phyloP scores from a whole-genome alignment of 2,113 vertebrate species.

The Platycercus adscitus region DNA sequence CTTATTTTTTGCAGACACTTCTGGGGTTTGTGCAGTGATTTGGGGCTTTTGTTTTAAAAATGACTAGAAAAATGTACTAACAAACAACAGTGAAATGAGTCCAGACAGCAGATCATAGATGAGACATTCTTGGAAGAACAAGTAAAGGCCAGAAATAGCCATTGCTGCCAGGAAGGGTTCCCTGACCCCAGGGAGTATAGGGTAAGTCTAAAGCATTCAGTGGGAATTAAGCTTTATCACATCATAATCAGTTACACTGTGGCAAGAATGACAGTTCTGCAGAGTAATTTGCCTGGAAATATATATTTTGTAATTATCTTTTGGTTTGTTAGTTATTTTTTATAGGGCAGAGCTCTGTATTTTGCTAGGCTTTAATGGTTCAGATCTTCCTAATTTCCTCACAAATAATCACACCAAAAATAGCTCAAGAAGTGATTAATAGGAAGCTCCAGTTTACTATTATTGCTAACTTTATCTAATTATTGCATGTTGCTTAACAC shows the following conservation, averaged over 20 bases:
- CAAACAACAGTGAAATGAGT: neutral
- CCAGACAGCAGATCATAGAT: neutral
- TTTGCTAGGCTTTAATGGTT: neutral
- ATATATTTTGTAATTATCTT: neutral
- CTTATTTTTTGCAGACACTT: neutral
- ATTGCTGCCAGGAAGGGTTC: neutral
- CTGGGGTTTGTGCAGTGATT: neutral
- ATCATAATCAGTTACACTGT: neutral
- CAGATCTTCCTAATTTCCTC: neutral
- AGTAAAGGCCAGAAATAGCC: neutral
- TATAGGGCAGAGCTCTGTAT: neutral
- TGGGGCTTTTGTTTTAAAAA: neutral
- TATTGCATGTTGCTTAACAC: neutral
- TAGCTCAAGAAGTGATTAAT: neutral
- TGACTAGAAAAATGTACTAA: neutral
- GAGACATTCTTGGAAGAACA: neutral
- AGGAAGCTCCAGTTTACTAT: neutral
- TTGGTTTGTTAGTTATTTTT: neutral
- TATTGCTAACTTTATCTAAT: constrained; percentile 21
- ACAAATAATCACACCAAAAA: constrained; percentile 12
- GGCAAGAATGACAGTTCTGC: neutral
- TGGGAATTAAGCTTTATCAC: neutral
- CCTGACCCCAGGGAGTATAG: neutral
- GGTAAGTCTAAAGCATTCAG: neutral
- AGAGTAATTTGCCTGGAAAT: neutral